These are phyloP conservation scores for Coracias cyanogaster DNA, from an alignment of 2,797 vertebrate species.

Conservation along the genomic window DNA sequence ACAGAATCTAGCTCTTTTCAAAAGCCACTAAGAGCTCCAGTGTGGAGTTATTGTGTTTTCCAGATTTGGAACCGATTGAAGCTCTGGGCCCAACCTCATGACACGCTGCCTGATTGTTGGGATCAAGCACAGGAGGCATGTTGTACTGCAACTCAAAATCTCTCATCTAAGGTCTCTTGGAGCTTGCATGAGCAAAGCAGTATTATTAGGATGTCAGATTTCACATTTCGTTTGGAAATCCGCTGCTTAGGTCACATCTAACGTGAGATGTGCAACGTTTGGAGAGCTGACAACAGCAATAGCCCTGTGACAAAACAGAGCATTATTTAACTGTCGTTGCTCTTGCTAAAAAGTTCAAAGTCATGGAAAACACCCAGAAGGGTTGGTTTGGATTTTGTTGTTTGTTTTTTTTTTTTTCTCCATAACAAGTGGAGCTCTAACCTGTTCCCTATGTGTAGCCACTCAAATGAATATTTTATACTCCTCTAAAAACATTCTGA, in stretches of 20 bases:
- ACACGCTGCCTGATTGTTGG: not conserved
- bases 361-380: not conserved
- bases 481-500: not conserved
- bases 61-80: slow-evolving; percentile 34
- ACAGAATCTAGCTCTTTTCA: not conserved
- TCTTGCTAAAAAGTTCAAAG: not conserved
- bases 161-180: not conserved
- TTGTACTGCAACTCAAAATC: not conserved
- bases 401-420: not conserved
- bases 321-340: not conserved
- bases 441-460: not conserved
- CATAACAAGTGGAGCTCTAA: not conserved
- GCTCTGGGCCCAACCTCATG: not conserved
- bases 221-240: not conserved
- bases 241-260: not conserved
- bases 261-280: rapidly evolving
- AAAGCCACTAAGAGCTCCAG: slow-evolving; percentile 7
- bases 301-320: not conserved
- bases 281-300: not conserved
- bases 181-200: not conserved
- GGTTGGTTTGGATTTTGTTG: not conserved
- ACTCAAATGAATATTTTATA: not conserved
- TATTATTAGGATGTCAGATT: rapidly evolving
- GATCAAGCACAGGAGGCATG: not conserved
- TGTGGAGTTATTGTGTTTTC: not conserved